Base-by-base conservation (phyloP, 2,888 invertebrate genomes). In the Anthrax anthrax region DNA sequence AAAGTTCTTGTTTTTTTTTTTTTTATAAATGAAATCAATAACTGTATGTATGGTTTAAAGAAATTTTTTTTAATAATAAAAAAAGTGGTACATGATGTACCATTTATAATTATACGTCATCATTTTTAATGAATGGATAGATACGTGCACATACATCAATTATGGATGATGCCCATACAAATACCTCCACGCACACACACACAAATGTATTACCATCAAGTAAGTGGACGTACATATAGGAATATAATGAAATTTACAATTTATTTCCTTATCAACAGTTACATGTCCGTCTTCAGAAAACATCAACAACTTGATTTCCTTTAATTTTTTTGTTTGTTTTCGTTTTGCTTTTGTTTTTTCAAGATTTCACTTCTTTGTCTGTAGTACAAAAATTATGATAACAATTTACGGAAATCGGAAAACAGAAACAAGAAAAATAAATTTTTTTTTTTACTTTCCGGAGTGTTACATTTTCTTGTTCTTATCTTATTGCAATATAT, bases 261-360 rank as follows among this genome's bases (percentile, higher is more conserved):
- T 58, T 59, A 60, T 58, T 60, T 60, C 60, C 60, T 58, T 57
- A 58, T 57, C 58, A 58, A 58, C 57, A 57, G 55, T 57, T 56
- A 56, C 52, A 54, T 56, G 56, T 60, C 60, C 59, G 55, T 49
- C 39, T 19, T 43, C n/a, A 37, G 37, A 17, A 10, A 37, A 36
- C 39, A 32, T 14, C 45, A 34, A 18, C n/a, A 45, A 40, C 40
- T 45, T 45, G 39, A 45, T 40, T 39, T 45, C 45, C 45, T 45
- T 34, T n/a, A n/a, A n/a, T n/a, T n/a, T n/a, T n/a, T n/a, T n/a
- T n/a, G n/a, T n/a, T n/a, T n/a, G n/a, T n/a, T n/a, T n/a, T n/a
- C n/a, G n/a, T n/a, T n/a, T n/a, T n/a, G n/a, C n/a, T n/a, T n/a
- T n/a, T n/a, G n/a, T n/a, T n/a, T n/a, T n/a, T n/a, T n/a, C n/a